These are phyloP conservation scores for Melipona quadrifasciata DNA, from an alignment of 1,140 invertebrate species.

Conservation along the genomic window DNA sequence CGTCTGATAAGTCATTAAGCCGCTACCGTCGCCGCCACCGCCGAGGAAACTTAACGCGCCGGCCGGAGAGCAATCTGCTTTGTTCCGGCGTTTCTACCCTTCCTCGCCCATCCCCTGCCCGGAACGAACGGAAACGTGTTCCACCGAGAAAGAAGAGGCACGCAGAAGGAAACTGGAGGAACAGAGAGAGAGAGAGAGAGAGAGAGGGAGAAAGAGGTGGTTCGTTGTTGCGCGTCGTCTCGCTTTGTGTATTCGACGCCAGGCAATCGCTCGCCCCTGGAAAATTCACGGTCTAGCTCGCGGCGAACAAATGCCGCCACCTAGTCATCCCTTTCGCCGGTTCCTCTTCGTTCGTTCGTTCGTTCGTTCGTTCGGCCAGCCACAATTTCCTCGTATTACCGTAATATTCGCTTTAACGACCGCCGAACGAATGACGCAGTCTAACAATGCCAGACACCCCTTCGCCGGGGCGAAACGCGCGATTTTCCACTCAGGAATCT, in stretches of 20 bases:
- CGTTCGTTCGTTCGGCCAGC: slow-evolving; percentile 30
- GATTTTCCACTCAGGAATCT: slow-evolving; percentile 11
- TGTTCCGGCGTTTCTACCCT: not conserved
- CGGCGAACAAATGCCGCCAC: slow-evolving; percentile 23
- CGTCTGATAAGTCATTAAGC: slow-evolving; percentile 53
- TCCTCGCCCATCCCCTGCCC: not conserved
- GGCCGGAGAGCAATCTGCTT: slow-evolving; percentile 36
- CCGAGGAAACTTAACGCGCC: slow-evolving; percentile 35
- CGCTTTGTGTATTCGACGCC: slow-evolving; percentile 63
- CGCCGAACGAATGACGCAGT: slow-evolving; percentile 16
- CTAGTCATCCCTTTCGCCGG: slow-evolving; percentile 1
- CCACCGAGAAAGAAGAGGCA: not conserved
- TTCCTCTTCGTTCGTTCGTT: slow-evolving; percentile 26
- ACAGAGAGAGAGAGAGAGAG: not conserved
- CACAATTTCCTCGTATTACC: slow-evolving; percentile 60
- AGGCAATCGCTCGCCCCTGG: slow-evolving; percentile 56
- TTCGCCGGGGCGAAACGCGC: not conserved
- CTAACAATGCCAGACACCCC: slow-evolving; percentile 24
- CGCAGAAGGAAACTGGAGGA: not conserved
- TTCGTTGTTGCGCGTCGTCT: slow-evolving; percentile 36
- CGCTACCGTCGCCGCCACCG: slow-evolving; percentile 5
- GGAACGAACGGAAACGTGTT: not conserved
- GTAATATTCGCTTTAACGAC: slow-evolving; percentile 63
- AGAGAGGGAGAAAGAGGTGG: not conserved
- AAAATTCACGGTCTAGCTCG: slow-evolving; percentile 65